Conservation (phyloP, 2,888 invertebrate species). For the Syritta pipiens region DNA sequence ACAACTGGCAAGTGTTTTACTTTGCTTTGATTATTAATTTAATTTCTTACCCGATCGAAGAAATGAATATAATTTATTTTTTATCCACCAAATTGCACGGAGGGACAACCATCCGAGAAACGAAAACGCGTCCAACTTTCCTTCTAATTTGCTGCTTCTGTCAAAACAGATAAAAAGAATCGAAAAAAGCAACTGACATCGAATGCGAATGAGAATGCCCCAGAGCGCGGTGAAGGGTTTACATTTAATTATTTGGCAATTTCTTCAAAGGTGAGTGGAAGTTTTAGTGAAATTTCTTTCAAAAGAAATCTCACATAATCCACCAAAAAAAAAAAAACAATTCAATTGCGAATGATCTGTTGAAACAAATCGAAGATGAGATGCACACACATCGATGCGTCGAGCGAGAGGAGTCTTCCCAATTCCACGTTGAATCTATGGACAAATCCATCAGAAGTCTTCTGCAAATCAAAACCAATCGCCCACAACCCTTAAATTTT, state of each 20-base stretch:
- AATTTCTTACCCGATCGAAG: background rate
- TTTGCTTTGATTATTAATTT: background rate
- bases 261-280: conserved; percentile 16
- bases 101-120: conserved; percentile 3
- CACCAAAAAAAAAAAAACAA: too few relatives aligned
- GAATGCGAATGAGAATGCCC: conserved; percentile 26
- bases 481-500: background rate
- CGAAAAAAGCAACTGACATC: conserved; percentile 64
- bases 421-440: too few relatives aligned
- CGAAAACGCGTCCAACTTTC: conserved; percentile 54
- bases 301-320: background rate
- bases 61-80: conserved; percentile 5
- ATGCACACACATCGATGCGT: too few relatives aligned
- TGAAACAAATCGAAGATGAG: background rate
- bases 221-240: conserved; percentile 22
- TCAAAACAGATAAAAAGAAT: conserved; percentile 64
- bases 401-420: too few relatives aligned
- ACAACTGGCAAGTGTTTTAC: background rate
- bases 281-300: conserved; percentile 10
- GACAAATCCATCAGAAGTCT: background rate
- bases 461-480: background rate
- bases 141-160: conserved; percentile 58
- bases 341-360: background rate
- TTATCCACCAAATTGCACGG: background rate
- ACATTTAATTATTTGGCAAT: conserved; percentile 21